These are phyloP conservation scores for Acanthosepion lycidas DNA, from an alignment of 2,888 invertebrate species.

Conservation along the genomic window DNA sequence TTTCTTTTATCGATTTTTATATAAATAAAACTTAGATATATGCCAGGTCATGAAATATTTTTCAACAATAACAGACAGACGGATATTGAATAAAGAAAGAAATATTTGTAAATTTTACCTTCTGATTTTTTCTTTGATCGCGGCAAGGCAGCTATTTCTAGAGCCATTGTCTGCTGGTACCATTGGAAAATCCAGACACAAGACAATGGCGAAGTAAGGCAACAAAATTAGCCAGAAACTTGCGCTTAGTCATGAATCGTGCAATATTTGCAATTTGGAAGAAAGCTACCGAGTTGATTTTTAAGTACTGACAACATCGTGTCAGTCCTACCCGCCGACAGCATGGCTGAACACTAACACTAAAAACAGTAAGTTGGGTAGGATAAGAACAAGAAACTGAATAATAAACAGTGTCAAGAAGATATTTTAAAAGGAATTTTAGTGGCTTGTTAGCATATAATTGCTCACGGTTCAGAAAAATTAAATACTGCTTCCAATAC, in stretches of 20 bases:
- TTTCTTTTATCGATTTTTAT: too few relatives aligned
- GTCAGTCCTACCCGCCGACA: neutral
- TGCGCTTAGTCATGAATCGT: neutral
- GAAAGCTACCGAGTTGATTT: neutral
- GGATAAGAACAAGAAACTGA: neutral
- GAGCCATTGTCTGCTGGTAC: constrained; percentile 44
- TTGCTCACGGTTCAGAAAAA: neutral
- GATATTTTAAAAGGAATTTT: neutral
- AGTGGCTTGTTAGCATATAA: too few relatives aligned
- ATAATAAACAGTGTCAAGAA: neutral
- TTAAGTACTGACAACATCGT: neutral
- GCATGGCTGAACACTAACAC: neutral
- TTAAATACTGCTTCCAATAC: too few relatives aligned
- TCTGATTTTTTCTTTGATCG: constrained; percentile 39
- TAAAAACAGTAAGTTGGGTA: neutral
- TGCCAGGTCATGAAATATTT: too few relatives aligned
- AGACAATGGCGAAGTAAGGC: constrained; percentile 10
- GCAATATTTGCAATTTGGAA: neutral
- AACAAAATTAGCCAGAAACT: neutral
- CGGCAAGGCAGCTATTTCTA: constrained; percentile 21
- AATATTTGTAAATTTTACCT: neutral
- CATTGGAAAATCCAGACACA: neutral
- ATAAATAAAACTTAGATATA: too few relatives aligned
- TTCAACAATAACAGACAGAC: too few relatives aligned
- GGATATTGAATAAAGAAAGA: neutral